A percentile compares a stretch with the other conserved stretches of the same genome.
Evolutionary conservation across 2,797 vertebrate species (phyloP).

Genomic region (Manis crassicaudata): DNA sequence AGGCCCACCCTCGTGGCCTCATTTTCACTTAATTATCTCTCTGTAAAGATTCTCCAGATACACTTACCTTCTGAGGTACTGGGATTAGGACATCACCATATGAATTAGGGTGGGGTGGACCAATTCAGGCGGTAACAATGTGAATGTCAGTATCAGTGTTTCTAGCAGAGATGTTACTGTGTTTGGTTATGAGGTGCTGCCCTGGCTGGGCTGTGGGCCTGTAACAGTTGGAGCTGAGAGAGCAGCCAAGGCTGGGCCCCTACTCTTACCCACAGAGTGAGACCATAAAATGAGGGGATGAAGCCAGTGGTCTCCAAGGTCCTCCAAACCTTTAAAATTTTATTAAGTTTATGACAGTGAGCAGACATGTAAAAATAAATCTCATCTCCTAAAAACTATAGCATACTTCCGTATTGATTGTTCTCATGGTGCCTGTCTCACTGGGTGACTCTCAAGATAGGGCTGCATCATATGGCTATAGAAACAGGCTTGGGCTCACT

Average conservation of each 20-base stretch:
- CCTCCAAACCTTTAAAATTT: neutral
- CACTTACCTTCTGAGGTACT: neutral
- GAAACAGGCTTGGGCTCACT: neutral
- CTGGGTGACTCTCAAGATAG: neutral
- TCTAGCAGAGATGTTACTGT: neutral
- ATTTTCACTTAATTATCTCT: slow-evolving; percentile 23
- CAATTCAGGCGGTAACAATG: neutral
- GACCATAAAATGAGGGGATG: neutral
- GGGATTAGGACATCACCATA: neutral
- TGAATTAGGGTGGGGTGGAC: neutral
- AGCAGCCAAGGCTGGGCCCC: neutral
- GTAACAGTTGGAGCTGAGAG: neutral
- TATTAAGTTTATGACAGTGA: neutral
- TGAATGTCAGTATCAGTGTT: neutral
- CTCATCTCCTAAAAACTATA: neutral
- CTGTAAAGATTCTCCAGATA: neutral
- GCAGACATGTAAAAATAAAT: slow-evolving; percentile 32
- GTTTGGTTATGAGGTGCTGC: neutral
- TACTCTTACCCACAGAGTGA: neutral
- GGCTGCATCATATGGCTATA: neutral
- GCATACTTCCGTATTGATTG: neutral
- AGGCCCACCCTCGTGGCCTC: neutral
- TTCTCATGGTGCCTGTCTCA: neutral
- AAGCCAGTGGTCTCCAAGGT: neutral
- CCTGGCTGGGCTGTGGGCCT: neutral